Conservation (phyloP, 2,113 vertebrate genomes). For the Rhizomys pruinosus region DNA sequence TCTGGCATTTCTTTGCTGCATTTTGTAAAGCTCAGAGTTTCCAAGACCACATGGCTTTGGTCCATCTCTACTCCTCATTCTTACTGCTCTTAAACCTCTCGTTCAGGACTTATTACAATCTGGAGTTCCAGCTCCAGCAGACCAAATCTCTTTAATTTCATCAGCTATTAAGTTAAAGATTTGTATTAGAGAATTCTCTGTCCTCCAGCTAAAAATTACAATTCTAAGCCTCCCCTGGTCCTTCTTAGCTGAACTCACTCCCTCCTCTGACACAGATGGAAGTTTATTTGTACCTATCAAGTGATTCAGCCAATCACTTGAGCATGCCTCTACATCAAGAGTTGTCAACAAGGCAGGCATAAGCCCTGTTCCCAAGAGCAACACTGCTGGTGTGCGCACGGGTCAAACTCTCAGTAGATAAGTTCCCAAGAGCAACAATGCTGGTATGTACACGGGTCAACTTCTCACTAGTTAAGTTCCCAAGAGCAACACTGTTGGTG, state of each 20-base stretch:
- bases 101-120: background rate
- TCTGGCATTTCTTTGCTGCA: background rate
- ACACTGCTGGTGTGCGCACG: background rate
- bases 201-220: conserved; percentile 7
- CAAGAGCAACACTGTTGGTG: background rate
- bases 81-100: background rate
- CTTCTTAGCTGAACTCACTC: conserved; percentile 13
- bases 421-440: background rate
- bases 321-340: background rate
- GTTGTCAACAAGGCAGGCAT: background rate
- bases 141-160: background rate
- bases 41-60: background rate
- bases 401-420: background rate
- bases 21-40: background rate
- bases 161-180: conserved; percentile 36
- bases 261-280: background rate
- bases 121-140: background rate
- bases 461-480: background rate
- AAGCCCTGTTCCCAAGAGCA: background rate
- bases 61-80: background rate
- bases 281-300: background rate
- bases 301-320: conserved; percentile 10
- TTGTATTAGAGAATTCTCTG: background rate
- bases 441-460: background rate
- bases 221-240: conserved; percentile 3